Conservation (phyloP, 2,888 invertebrate species). For the Meloe dianella region DNA sequence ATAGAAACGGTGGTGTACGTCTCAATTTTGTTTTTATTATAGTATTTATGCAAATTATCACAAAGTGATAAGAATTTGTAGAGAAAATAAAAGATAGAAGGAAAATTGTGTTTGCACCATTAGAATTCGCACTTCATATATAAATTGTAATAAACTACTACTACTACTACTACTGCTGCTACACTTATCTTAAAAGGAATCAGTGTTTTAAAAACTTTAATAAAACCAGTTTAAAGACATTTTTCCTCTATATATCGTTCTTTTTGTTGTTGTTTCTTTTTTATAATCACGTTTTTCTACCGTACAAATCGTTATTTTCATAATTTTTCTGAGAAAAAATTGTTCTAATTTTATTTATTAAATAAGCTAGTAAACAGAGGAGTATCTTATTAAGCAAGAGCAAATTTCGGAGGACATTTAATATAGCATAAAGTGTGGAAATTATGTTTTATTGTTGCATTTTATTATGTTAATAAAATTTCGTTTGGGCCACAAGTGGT, state of each 20-base stretch:
- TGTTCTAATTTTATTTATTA: too few species aligned
- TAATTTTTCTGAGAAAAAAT: background rate
- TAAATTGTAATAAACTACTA: background rate
- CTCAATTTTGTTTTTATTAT: background rate
- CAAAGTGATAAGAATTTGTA: background rate
- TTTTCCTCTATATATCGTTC: background rate
- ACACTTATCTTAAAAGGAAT: slow-evolving; percentile 6
- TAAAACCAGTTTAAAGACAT: slow-evolving; percentile 2
- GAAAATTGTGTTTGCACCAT: background rate
- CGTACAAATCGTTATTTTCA: background rate
- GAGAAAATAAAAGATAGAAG: background rate
- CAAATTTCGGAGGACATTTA: background rate
- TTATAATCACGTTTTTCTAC: background rate
- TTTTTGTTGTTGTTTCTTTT: background rate
- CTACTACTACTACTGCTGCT: too few species aligned
- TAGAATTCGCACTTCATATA: background rate
- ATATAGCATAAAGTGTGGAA: background rate
- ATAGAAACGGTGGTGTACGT: background rate
- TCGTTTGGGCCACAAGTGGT: too few species aligned
- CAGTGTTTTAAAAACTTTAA: background rate
- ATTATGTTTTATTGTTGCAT: background rate
- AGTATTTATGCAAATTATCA: background rate
- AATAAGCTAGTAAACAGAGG: background rate
- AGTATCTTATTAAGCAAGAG: background rate
- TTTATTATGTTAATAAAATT: background rate